phyloP scores from a whole-genome alignment of 2,113 vertebrate species.

The Barnardius zonarius region DNA sequence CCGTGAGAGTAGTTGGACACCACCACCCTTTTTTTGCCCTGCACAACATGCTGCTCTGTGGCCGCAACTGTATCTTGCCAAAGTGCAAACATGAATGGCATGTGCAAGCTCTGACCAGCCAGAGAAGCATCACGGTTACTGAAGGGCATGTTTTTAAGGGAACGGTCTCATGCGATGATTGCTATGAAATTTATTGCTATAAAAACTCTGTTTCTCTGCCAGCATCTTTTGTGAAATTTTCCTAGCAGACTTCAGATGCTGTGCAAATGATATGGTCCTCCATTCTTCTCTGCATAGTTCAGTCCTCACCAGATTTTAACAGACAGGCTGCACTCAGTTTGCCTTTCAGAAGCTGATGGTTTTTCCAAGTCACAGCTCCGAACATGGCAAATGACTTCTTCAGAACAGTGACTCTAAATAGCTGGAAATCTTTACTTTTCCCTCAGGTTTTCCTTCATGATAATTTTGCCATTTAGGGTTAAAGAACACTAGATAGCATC shows the following conservation, averaged over 20 bases:
- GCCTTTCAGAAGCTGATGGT: neutral
- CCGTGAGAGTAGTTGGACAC: neutral
- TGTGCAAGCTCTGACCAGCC: neutral
- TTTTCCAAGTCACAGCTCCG: neutral
- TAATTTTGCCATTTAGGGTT: neutral
- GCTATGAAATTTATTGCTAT: neutral
- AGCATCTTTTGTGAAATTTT: neutral
- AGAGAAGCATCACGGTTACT: neutral
- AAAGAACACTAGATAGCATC: neutral
- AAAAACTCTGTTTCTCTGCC: neutral
- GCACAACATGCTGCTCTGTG: neutral
- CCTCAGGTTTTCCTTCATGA: neutral
- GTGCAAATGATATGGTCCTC: neutral
- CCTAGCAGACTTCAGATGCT: neutral
- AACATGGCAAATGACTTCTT: neutral
- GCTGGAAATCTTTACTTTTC: neutral
- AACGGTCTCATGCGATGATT: neutral
- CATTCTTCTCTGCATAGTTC: conserved; percentile 31
- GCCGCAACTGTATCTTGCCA: neutral
- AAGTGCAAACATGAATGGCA: neutral
- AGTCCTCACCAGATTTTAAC: neutral
- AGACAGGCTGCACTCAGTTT: neutral
- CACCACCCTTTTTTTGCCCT: neutral
- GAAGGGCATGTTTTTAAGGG: neutral
- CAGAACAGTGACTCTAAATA: neutral